Percentiles rank a stretch among this genome's conserved stretches.
These are phyloP conservation scores for Bombus terrestris DNA, from an alignment of 1,140 invertebrate species.

Conservation along the genomic window DNA sequence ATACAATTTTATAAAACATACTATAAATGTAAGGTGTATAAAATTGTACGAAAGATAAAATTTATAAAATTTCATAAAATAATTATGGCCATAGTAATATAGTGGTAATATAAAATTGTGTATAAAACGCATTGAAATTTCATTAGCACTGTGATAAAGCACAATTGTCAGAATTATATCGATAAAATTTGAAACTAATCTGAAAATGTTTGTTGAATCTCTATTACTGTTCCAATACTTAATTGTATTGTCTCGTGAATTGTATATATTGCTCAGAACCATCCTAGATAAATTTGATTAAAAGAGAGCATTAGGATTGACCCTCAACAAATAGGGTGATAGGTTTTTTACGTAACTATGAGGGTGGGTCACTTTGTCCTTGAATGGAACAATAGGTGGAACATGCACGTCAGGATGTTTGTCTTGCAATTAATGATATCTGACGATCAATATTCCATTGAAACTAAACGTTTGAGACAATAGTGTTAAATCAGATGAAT, in stretches of 20 bases:
- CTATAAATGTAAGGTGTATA: too few relatives aligned
- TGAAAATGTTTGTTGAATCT: too few relatives aligned
- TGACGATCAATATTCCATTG: not conserved
- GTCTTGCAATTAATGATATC: not conserved
- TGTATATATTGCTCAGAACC: not conserved
- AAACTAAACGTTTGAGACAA: not conserved
- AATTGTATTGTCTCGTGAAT: too few relatives aligned
- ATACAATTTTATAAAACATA: too few relatives aligned
- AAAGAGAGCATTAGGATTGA: not conserved
- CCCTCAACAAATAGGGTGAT: not conserved
- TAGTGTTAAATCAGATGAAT: not conserved
- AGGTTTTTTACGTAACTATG: not conserved
- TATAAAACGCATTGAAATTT: too few relatives aligned
- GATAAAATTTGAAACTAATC: too few relatives aligned
- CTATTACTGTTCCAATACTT: too few relatives aligned
- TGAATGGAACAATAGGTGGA: not conserved
- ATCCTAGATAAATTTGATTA: not conserved
- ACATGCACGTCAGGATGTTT: not conserved
- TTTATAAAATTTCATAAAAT: too few relatives aligned
- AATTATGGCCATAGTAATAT: not conserved
- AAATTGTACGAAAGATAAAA: too few relatives aligned
- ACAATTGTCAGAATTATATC: too few relatives aligned
- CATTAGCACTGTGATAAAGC: too few relatives aligned
- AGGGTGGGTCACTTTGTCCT: not conserved
- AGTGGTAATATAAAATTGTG: too few relatives aligned